phyloP scores from a whole-genome alignment of 2,888 invertebrate genomes.

The Carpatolechia fugitivella region DNA sequence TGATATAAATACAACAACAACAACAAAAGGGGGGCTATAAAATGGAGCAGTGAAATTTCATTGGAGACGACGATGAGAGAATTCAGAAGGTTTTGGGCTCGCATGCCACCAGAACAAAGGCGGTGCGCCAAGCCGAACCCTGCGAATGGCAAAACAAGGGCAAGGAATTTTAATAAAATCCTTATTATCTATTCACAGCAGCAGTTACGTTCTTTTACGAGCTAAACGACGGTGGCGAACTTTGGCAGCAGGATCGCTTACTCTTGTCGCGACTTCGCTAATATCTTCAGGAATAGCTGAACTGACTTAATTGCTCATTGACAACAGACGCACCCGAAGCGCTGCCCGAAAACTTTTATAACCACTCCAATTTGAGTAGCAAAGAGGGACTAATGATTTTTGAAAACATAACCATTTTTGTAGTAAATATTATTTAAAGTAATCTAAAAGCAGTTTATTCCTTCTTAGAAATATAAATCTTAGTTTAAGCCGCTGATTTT shows the following conservation, averaged over 20 bases:
- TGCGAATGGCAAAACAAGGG: constrained; percentile 65
- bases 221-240: constrained; percentile 53
- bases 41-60: constrained; percentile 54
- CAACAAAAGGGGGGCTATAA: constrained; percentile 44
- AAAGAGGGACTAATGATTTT: too few species aligned
- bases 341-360: neutral
- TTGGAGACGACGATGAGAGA: constrained; percentile 46
- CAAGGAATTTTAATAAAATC: constrained; percentile 76
- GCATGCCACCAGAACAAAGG: constrained; percentile 64
- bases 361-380: neutral
- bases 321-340: constrained; percentile 35
- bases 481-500: too few species aligned
- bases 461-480: too few species aligned
- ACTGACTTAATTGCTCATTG: constrained; percentile 48
- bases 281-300: constrained; percentile 54
- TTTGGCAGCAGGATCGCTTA: constrained; percentile 51
- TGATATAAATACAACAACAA: constrained; percentile 45
- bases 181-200: constrained; percentile 74
- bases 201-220: constrained; percentile 72
- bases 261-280: constrained; percentile 55
- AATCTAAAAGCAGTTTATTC: too few species aligned
- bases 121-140: constrained; percentile 42
- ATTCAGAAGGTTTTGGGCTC: constrained; percentile 50
- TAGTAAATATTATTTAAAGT: too few species aligned
- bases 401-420: too few species aligned